Evolutionary conservation across 2,797 vertebrate species (phyloP).

Genomic region (Paguma larvata): DNA sequence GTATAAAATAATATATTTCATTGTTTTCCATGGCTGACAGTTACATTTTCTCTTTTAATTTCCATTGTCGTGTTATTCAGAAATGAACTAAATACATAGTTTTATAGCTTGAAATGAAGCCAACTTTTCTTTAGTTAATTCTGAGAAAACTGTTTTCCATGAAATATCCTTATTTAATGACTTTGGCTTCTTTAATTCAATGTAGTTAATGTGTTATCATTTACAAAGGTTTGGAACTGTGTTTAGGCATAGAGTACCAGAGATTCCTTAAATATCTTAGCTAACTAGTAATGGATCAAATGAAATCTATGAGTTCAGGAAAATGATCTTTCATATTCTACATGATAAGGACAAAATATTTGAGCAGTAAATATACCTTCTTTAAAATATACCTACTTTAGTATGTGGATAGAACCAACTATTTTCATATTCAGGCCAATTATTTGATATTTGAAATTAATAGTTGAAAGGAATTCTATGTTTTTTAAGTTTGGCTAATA

Average conservation of each 20-base stretch:
- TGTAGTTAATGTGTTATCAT: background rate
- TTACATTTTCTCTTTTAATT: background rate
- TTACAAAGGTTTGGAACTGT: background rate
- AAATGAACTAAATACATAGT: background rate
- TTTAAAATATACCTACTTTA: background rate
- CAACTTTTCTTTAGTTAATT: background rate
- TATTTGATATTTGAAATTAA: background rate
- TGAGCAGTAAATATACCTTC: background rate
- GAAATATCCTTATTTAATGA: background rate
- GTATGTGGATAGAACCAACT: background rate
- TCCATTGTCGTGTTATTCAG: background rate
- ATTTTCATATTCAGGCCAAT: background rate
- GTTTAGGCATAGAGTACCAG: background rate
- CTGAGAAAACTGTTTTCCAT: background rate
- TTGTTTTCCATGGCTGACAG: background rate
- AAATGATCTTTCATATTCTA: background rate
- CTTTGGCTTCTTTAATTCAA: background rate
- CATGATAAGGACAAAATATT: background rate
- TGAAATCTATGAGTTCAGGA: background rate
- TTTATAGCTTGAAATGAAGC: background rate
- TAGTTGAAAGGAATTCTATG: background rate
- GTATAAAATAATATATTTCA: background rate
- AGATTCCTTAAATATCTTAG: background rate
- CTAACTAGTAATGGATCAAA: background rate
- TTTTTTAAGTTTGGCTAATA: background rate